Evolutionary conservation across 2,797 vertebrate genomes (phyloP).

Genomic region (Notamacropus eugenii): DNA sequence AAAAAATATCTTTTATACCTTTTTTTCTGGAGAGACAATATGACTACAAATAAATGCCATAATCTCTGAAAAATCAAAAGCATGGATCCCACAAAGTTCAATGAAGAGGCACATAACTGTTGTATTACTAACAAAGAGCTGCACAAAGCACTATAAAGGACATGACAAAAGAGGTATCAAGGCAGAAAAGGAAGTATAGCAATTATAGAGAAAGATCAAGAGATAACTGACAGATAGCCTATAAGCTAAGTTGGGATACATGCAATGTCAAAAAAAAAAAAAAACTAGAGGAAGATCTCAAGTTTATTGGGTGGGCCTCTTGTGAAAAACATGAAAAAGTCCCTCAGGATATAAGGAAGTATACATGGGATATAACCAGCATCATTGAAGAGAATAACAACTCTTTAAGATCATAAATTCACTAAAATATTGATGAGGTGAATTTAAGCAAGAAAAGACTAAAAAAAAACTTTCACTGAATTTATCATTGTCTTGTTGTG

Average conservation of each 20-base stretch:
- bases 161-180: not conserved
- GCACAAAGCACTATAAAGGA: not conserved
- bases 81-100: not conserved
- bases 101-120: not conserved
- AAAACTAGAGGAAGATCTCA: not conserved
- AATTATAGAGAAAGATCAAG: not conserved
- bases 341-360: not conserved
- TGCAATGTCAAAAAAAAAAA: not conserved
- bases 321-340: not conserved
- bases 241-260: not conserved
- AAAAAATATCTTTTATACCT: not conserved
- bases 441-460: not conserved
- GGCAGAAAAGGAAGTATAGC: not conserved
- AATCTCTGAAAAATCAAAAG: not conserved
- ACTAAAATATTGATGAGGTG: not conserved
- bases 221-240: not conserved
- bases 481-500: not conserved
- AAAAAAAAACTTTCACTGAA: not conserved
- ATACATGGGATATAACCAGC: not conserved
- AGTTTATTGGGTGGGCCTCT: not conserved
- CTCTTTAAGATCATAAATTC: not conserved
- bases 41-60: not conserved
- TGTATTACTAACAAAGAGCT: not conserved
- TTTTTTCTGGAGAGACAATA: not conserved
- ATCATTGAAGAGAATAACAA: not conserved